These are phyloP conservation scores for Physocephala rufipes DNA, from an alignment of 2,888 invertebrate genomes.

Conservation along the genomic window DNA sequence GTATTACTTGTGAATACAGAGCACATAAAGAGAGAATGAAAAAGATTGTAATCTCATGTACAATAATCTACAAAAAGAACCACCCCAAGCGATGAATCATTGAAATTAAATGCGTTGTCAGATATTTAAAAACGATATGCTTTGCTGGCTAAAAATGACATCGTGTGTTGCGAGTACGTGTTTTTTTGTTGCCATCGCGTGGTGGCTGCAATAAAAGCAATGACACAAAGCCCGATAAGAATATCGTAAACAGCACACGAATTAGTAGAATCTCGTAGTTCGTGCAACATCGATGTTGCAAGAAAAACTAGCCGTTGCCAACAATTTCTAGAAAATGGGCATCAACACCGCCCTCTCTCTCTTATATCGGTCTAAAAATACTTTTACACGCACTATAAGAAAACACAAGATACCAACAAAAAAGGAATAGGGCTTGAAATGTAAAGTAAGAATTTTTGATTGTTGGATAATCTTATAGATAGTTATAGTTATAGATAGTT, in stretches of 20 bases:
- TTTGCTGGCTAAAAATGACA: constrained; percentile 35
- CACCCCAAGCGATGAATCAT: constrained; percentile 2
- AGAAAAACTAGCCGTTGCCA: neutral
- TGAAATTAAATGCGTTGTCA: constrained; percentile 32
- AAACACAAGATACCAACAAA: too few relatives aligned
- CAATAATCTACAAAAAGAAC: constrained; percentile 1
- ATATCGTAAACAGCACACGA: neutral
- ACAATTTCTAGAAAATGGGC: neutral
- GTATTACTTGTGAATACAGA: neutral
- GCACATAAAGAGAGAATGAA: neutral
- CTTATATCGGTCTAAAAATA: too few relatives aligned
- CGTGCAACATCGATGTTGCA: neutral
- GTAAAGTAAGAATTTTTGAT: too few relatives aligned
- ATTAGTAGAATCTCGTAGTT: neutral
- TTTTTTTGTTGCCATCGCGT: too few relatives aligned
- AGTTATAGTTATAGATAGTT: too few relatives aligned
- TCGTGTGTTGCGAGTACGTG: too few relatives aligned
- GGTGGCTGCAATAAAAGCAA: neutral
- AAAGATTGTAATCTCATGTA: neutral
- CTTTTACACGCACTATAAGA: too few relatives aligned
- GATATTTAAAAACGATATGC: constrained; percentile 34
- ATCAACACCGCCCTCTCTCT: neutral
- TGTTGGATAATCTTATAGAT: too few relatives aligned
- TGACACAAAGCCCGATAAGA: neutral
- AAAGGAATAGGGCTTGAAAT: too few relatives aligned